phyloP scores from a whole-genome alignment of 2,888 invertebrate genomes.

The Micropterix aruncella region DNA sequence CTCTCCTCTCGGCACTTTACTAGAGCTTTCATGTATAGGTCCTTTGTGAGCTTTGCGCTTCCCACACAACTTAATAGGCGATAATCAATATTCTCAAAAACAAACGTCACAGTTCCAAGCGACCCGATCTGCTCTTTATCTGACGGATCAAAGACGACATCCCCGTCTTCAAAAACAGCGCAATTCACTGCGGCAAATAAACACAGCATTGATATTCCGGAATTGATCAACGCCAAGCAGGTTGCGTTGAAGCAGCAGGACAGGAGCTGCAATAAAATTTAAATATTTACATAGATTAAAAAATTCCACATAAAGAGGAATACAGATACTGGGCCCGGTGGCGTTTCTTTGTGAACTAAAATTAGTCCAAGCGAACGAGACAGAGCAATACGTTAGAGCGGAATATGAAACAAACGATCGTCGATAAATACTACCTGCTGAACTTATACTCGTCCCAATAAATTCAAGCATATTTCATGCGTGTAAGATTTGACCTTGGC shows the following conservation, averaged over 20 bases:
- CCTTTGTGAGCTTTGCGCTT: conserved; percentile 37
- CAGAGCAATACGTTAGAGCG: too few relatives aligned
- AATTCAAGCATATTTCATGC: too few relatives aligned
- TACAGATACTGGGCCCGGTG: too few relatives aligned
- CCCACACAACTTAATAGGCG: background rate
- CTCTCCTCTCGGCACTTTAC: conserved; percentile 51
- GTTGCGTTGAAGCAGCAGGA: conserved; percentile 72
- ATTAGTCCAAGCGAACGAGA: too few relatives aligned
- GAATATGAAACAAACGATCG: too few relatives aligned
- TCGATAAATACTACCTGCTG: too few relatives aligned
- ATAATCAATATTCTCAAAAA: conserved; percentile 53
- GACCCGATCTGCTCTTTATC: conserved; percentile 33
- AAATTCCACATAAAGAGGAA: too few relatives aligned
- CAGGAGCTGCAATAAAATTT: conserved; percentile 43
- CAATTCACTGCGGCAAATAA: conserved; percentile 70
- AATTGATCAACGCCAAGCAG: conserved; percentile 69
- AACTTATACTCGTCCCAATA: too few relatives aligned
- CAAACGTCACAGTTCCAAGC: conserved; percentile 53
- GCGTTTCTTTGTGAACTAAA: too few relatives aligned
- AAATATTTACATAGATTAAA: too few relatives aligned
- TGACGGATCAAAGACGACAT: conserved; percentile 50
- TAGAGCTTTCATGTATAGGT: conserved; percentile 51
- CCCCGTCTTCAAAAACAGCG: conserved; percentile 44
- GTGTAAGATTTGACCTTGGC: too few relatives aligned
- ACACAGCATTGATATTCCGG: conserved; percentile 71